These are phyloP conservation scores for Zaprionus taronus DNA, from an alignment of 1,140 invertebrate species.

Conservation along the genomic window DNA sequence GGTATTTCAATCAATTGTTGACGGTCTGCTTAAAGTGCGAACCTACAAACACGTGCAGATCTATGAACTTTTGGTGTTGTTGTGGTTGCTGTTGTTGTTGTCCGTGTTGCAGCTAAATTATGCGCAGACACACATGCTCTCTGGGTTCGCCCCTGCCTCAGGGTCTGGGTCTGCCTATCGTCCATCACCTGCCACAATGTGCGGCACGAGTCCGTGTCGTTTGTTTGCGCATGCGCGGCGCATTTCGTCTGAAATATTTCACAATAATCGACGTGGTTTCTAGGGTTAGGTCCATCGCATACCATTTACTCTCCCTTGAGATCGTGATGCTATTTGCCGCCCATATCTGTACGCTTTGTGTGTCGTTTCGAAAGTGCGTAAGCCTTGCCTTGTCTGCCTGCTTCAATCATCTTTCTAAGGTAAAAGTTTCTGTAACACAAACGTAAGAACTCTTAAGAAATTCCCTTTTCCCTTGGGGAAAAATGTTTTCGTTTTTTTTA, in stretches of 20 bases:
- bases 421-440: not conserved
- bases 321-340: constrained; percentile 72
- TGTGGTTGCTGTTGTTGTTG: not conserved
- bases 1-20: not conserved
- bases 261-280: constrained; percentile 37
- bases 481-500: not conserved
- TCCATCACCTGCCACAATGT: constrained; percentile 50
- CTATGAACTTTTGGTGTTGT: constrained; percentile 5
- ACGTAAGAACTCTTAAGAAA: not conserved
- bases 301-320: constrained; percentile 5
- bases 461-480: not conserved
- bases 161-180: not conserved
- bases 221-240: constrained; percentile 76
- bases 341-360: constrained; percentile 68
- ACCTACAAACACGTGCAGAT: not conserved
- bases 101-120: constrained; percentile 50
- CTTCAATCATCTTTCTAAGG: constrained; percentile 1
- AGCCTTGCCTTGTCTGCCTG: constrained; percentile 32
- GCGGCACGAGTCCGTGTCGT: constrained; percentile 53
- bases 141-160: not conserved
- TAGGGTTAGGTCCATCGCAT: not conserved
- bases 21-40: not conserved
- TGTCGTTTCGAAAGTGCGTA: constrained; percentile 76
- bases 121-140: constrained; percentile 42
- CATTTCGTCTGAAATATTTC: constrained; percentile 70